A percentile compares a stretch with the other conserved stretches of the same genome.
These are phyloP conservation scores for Cranoglanis bouderius DNA, from an alignment of 2,113 vertebrate species.

Conservation along the genomic window DNA sequence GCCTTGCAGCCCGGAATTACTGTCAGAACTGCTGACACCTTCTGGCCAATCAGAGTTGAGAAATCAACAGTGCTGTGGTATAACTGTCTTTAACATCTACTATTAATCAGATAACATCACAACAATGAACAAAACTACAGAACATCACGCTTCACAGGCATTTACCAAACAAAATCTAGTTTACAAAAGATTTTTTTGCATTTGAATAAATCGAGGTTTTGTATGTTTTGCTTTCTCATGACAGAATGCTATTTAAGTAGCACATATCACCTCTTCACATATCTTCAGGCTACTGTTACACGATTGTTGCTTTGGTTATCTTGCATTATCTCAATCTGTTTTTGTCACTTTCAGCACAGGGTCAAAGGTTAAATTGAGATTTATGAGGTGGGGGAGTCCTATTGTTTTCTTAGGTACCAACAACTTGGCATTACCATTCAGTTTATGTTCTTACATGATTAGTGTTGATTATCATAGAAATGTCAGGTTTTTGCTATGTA, in stretches of 20 bases:
- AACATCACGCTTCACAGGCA: background rate
- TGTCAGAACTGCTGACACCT: background rate
- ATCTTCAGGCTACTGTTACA: background rate
- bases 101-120: background rate
- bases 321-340: background rate
- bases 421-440: background rate
- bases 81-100: conserved; percentile 1
- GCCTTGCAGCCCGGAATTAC: background rate
- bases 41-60: background rate
- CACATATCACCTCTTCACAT: background rate
- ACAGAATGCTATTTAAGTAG: background rate
- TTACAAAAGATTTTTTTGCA: background rate
- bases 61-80: background rate
- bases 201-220: background rate
- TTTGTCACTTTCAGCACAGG: background rate
- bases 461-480: background rate
- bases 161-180: background rate
- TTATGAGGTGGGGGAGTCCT: background rate
- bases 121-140: background rate
- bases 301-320: background rate
- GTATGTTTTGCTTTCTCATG: background rate
- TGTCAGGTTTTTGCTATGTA: background rate
- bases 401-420: background rate
- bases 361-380: background rate
- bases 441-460: background rate